phyloP scores from a whole-genome alignment of 2,888 invertebrate genomes.

The Phlogophora meticulosa region DNA sequence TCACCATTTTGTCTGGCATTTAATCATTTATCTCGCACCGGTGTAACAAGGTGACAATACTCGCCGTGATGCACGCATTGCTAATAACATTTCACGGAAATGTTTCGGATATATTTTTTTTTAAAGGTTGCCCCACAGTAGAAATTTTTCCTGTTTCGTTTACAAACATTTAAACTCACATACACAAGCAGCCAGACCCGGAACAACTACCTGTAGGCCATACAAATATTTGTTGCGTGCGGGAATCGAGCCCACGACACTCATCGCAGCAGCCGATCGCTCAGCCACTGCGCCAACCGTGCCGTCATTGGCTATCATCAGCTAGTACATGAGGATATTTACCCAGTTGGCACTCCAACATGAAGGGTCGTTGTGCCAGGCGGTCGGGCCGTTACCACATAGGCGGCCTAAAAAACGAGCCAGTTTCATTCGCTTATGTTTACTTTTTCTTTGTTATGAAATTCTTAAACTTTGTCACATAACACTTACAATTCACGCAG shows the following conservation, averaged over 20 bases:
- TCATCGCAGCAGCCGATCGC: no score
- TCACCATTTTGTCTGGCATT: constrained; percentile 71
- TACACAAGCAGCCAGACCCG: no score
- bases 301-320: constrained; percentile 35
- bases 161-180: no score
- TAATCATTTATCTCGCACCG: constrained; percentile 61
- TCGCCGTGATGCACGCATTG: constrained; percentile 67
- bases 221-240: no score
- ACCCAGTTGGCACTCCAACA: constrained; percentile 67
- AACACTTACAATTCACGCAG: constrained; percentile 50
- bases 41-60: constrained; percentile 47
- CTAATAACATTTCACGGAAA: constrained; percentile 54
- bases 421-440: constrained; percentile 63
- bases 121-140: no score
- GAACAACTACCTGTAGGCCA: no score
- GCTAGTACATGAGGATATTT: constrained; percentile 62
- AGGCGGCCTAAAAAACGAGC: constrained; percentile 61
- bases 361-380: constrained; percentile 56
- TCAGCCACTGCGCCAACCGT: no score
- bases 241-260: no score
- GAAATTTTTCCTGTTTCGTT: no score
- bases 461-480: constrained; percentile 55
- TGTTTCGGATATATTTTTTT: no score
- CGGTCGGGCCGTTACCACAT: constrained; percentile 56
- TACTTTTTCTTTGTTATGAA: constrained; percentile 61